Conservation (phyloP, 64 coral and sea anemone species). For the Pachyseris speciosa region DNA sequence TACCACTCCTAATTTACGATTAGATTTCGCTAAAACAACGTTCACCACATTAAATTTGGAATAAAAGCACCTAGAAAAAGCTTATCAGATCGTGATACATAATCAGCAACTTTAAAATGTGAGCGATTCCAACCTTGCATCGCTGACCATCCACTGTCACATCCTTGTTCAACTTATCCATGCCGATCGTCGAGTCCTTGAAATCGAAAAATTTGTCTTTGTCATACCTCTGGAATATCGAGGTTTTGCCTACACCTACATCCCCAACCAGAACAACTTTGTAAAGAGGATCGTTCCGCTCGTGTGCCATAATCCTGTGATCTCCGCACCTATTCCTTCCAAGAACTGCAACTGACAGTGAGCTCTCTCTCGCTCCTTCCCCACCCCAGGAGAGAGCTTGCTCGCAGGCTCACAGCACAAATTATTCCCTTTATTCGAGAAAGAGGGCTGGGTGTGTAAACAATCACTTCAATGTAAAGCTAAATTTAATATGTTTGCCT, state of each 20-base stretch:
- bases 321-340: not conserved
- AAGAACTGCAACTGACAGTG: no score
- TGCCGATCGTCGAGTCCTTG: constrained; percentile 57
- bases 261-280: constrained; percentile 90
- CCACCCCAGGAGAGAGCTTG: no score
- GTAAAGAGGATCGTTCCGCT: constrained; percentile 39
- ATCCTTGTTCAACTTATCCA: constrained; percentile 71
- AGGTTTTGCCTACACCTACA: constrained; percentile 87
- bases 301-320: not conserved
- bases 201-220: constrained; percentile 65
- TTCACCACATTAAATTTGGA: no score
- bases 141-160: constrained; percentile 32
- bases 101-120: not conserved
- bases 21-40: no score
- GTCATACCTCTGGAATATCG: constrained; percentile 80
- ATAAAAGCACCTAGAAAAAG: no score
- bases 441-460: no score
- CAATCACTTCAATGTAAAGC: no score
- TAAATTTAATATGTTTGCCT: no score
- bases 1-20: no score
- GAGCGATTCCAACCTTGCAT: constrained; percentile 66
- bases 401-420: no score
- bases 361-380: no score
- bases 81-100: not conserved
- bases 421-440: no score